Percentiles rank a stretch among this genome's conserved stretches.
Evolutionary conservation across 2,797 vertebrate species (phyloP).

Genomic region (Arctocebus calabarensis): DNA sequence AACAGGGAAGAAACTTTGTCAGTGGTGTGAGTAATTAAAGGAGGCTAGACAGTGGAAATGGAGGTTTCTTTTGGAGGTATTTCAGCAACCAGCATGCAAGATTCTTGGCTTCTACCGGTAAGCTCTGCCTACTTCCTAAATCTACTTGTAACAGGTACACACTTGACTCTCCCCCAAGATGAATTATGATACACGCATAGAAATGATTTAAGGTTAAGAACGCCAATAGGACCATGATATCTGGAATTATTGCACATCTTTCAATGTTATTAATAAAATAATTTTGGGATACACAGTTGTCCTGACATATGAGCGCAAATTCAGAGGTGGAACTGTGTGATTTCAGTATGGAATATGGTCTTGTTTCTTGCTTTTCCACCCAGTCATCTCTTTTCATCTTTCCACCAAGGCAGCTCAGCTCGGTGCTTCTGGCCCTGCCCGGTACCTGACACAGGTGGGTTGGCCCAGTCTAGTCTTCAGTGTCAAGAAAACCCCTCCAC

Average conservation of each 20-base stretch:
- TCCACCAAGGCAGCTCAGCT: not conserved
- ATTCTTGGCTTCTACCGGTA: not conserved
- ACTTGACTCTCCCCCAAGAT: not conserved
- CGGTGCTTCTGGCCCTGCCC: not conserved
- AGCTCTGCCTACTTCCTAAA: not conserved
- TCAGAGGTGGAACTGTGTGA: not conserved
- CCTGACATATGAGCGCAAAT: not conserved
- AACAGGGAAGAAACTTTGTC: not conserved
- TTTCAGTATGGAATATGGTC: not conserved
- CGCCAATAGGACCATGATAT: not conserved
- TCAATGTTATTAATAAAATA: slow-evolving; percentile 2
- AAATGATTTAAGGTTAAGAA: not conserved
- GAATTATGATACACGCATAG: not conserved
- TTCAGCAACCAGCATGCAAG: not conserved
- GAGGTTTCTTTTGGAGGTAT: not conserved
- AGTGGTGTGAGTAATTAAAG: not conserved
- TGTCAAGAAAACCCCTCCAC: not conserved
- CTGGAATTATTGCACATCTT: not conserved
- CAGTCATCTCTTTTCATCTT: not conserved
- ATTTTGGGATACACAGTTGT: not conserved
- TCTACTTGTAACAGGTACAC: not conserved
- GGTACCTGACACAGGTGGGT: not conserved
- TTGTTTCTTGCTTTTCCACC: not conserved
- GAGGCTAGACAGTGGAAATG: not conserved
- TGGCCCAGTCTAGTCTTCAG: not conserved